These are phyloP conservation scores for Neodontobutis hainanensis DNA, from an alignment of 2,113 vertebrate genomes.

Conservation along the genomic window DNA sequence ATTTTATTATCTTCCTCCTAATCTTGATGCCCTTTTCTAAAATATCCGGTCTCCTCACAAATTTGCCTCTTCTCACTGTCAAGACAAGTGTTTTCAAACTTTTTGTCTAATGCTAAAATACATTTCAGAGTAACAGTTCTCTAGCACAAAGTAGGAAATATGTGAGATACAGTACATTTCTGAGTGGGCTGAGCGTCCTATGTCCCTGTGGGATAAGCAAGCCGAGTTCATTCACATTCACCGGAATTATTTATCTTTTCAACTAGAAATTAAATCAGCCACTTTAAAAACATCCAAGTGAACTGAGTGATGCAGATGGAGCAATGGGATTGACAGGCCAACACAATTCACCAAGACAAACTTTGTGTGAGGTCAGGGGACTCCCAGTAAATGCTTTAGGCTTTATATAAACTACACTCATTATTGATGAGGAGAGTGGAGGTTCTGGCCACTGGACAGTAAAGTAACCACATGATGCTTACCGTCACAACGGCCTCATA, in stretches of 20 bases:
- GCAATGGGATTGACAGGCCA: too few species aligned
- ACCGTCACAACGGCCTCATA: too few species aligned
- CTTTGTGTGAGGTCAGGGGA: neutral
- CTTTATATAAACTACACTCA: neutral
- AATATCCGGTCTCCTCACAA: constrained; percentile 9
- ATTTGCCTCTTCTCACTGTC: neutral
- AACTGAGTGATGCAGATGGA: neutral
- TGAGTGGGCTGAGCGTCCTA: neutral
- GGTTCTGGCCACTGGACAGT: constrained; percentile 4
- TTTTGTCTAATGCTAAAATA: neutral
- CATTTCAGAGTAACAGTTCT: neutral
- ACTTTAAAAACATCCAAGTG: neutral
- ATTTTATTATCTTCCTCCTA: neutral
- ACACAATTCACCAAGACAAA: too few species aligned
- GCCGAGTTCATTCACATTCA: constrained; percentile 4
- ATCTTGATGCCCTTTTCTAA: constrained; percentile 1
- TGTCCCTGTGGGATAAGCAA: too few species aligned
- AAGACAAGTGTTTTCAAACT: neutral
- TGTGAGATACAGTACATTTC: constrained; percentile 4
- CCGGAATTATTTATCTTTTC: constrained; percentile 8
- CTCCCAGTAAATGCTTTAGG: neutral
- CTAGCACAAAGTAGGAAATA: constrained; percentile 6
- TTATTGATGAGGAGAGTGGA: neutral
- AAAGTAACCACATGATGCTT: neutral
- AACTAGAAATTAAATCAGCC: constrained; percentile 8